phyloP scores from a whole-genome alignment of 92 coral and sea anemone genomes.

The Zoanthus sociatus region DNA sequence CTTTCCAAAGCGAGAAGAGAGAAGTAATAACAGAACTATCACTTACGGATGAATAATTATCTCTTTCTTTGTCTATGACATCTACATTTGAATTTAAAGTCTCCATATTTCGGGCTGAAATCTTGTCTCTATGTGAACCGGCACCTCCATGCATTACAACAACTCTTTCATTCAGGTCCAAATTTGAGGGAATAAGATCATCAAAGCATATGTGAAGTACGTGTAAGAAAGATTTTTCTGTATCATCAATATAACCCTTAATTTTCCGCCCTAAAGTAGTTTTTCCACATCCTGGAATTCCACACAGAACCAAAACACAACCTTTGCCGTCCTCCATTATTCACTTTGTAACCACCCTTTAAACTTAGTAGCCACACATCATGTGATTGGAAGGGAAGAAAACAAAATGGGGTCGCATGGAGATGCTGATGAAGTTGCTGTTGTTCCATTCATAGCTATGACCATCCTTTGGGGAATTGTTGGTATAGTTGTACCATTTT shows the following conservation, averaged over 20 bases:
- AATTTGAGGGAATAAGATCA: constrained; percentile 82
- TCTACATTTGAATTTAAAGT: not conserved
- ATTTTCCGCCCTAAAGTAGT: constrained; percentile 71
- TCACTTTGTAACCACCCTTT: constrained; percentile 30
- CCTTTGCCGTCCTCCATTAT: constrained; percentile 73
- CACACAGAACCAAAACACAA: constrained; percentile 72
- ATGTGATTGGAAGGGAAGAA: constrained; percentile 5
- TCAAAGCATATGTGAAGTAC: constrained; percentile 83
- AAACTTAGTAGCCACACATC: constrained; percentile 29
- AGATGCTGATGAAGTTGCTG: constrained; percentile 69
- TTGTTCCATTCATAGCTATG: constrained; percentile 81
- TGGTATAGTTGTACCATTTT: constrained; percentile 89
- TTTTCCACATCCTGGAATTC: constrained; percentile 94
- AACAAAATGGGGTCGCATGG: constrained; percentile 75
- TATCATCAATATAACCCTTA: constrained; percentile 47
- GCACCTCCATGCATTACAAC: not conserved
- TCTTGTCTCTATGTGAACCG: not conserved
- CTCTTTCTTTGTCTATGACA: not conserved
- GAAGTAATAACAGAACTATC: not conserved
- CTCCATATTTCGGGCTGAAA: not conserved
- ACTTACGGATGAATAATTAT: not conserved
- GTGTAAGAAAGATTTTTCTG: constrained; percentile 54
- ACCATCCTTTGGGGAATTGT: constrained; percentile 90
- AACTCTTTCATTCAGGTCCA: constrained; percentile 48
- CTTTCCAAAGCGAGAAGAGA: constrained; percentile 69